Conservation (phyloP, 2,888 invertebrate genomes). For the Drosophila neotestacea region DNA sequence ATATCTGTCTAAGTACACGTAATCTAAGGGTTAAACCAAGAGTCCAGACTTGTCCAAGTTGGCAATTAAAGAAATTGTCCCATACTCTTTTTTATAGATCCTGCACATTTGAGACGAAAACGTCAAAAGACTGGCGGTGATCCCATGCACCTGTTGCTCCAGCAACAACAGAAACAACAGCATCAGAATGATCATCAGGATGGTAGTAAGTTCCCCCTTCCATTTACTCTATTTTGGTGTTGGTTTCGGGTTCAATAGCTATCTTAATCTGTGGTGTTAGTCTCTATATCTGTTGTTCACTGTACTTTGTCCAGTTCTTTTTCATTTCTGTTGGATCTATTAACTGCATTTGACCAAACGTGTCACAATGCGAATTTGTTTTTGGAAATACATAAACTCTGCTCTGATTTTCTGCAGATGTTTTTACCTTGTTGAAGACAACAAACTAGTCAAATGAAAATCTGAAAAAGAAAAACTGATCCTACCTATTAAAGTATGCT, state of each 20-base stretch:
- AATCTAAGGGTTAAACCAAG: slow-evolving; percentile 39
- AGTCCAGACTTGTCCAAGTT: slow-evolving; percentile 24
- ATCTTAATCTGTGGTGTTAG: slow-evolving; percentile 18
- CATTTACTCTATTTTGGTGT: slow-evolving; percentile 30
- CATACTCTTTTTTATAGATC: slow-evolving; percentile 86
- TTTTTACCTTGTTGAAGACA: slow-evolving; percentile 19
- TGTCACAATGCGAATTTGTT: slow-evolving; percentile 27
- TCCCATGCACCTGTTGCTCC: slow-evolving; percentile 85
- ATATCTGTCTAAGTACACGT: slow-evolving; percentile 27
- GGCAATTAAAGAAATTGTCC: slow-evolving; percentile 42
- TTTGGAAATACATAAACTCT: slow-evolving; percentile 31
- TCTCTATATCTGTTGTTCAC: slow-evolving; percentile 20
- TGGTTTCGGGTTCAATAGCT: slow-evolving; percentile 14
- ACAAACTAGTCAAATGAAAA: slow-evolving; percentile 31
- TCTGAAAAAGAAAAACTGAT: slow-evolving; percentile 44
- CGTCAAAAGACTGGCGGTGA: slow-evolving; percentile 85
- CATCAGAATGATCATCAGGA: slow-evolving; percentile 81
- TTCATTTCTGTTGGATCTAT: slow-evolving; percentile 42
- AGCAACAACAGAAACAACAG: slow-evolving; percentile 78
- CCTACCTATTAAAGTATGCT: slow-evolving; percentile 60
- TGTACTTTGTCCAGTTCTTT: slow-evolving; percentile 14
- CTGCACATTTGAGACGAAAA: slow-evolving; percentile 86
- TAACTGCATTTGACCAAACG: slow-evolving; percentile 3
- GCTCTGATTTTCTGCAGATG: slow-evolving; percentile 30
- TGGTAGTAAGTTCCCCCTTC: slow-evolving; percentile 83